Base-by-base conservation (phyloP, 1,140 invertebrate species). In the Drosophila virilis region DNA sequence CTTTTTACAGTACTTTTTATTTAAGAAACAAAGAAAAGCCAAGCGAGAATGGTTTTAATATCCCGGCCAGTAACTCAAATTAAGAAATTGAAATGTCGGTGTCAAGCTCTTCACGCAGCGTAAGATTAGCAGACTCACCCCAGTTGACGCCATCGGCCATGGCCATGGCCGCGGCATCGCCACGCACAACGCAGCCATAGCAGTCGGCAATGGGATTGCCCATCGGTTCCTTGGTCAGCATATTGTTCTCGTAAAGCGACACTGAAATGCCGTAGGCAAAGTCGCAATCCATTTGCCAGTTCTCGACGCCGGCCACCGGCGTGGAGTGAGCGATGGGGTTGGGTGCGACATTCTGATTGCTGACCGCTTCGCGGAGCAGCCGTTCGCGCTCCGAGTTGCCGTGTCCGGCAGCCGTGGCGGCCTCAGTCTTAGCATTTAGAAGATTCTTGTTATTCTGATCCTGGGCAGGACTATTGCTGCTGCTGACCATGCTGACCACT, bases 121-220 rank as follows among this genome's bases (percentile, higher is more conserved):
- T 17, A 17, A 17, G 17, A 0, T 17, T 17, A 17, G 17, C 17
- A 17, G n/a, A 72, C 91, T 95, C 94, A 92, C 97, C 97, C 97
- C 97, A 98, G 93, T 98, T 98, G 0, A 98, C 97, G 40, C 98
- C 97, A 94, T 98, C 97, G 10, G 97, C 98, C 50, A 98, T 93
- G 37, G 96, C 95, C 80, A 98, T 93, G 67, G 98, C 95, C 5
- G 96, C 95, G 70, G 95, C 97, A 92, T 98, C 96, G 48, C 94
- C 94, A 43, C 97, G 93, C 5, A 96, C 95, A 74, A 97, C 95
- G 45, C 98, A 93, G 2, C 96, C 97, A 93, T 97, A 98, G 79
- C 97, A 96, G 93, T 98, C 97, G 12, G 97, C 97, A 74, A 98
- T 96, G 12, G 97, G 97, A 91, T 97, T 96, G 6, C 97, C 97